These are phyloP conservation scores for Perodicticus potto DNA, from an alignment of 2,797 vertebrate genomes.

Conservation along the genomic window DNA sequence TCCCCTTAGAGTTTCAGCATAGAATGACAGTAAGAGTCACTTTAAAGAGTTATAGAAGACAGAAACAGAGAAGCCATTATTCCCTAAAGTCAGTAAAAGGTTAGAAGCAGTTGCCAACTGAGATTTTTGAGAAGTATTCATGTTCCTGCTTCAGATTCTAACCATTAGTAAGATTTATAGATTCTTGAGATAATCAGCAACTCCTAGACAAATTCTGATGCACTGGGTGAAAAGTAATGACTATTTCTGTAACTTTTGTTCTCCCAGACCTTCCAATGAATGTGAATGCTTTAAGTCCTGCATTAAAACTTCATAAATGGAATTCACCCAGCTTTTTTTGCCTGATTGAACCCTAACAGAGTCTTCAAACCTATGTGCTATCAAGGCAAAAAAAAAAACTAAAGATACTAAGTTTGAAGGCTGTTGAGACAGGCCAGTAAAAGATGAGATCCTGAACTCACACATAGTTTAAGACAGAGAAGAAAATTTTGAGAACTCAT, in stretches of 20 bases:
- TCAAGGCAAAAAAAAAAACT: not conserved
- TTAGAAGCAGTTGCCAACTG: too few relatives aligned
- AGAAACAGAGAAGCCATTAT: too few relatives aligned
- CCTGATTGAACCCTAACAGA: not conserved
- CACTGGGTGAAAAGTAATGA: not conserved
- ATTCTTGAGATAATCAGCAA: too few relatives aligned
- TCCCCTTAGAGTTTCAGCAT: too few relatives aligned
- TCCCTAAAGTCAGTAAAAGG: too few relatives aligned
- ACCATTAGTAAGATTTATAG: too few relatives aligned
- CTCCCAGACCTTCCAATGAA: not conserved
- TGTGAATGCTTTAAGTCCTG: not conserved
- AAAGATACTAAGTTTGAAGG: not conserved
- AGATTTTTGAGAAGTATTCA: too few relatives aligned
- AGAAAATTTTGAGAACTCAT: not conserved
- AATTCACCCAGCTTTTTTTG: not conserved
- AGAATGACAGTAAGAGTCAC: too few relatives aligned
- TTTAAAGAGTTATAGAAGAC: too few relatives aligned
- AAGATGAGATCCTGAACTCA: not conserved
- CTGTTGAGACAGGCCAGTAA: not conserved
- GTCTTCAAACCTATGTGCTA: not conserved
- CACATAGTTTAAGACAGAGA: not conserved
- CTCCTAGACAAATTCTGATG: too few relatives aligned
- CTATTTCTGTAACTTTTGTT: not conserved
- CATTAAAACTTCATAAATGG: not conserved
- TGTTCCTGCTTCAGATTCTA: too few relatives aligned